Evolutionary conservation across 2,797 vertebrate species (phyloP).

Genomic region (Sebastes iracundus): DNA sequence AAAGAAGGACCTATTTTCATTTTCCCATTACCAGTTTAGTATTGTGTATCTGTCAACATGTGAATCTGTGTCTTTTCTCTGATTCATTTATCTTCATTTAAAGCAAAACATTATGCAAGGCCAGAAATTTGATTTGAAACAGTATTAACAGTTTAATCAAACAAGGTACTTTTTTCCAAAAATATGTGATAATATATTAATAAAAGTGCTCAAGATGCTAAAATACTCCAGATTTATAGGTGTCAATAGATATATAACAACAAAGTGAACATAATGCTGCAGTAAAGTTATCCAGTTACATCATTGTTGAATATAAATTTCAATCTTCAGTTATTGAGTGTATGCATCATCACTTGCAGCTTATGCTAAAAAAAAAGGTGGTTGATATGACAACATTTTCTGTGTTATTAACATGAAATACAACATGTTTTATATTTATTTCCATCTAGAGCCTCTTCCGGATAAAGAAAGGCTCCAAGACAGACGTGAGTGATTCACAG

Average conservation of each 20-base stretch:
- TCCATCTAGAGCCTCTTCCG: constrained; percentile 72
- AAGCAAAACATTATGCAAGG: neutral
- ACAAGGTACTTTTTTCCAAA: neutral
- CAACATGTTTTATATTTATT: neutral
- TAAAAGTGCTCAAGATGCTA: neutral
- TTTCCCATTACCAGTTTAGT: neutral
- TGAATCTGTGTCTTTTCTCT: neutral
- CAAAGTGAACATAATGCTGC: neutral
- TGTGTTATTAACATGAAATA: neutral
- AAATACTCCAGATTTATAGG: neutral
- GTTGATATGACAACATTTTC: neutral
- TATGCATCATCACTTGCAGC: neutral
- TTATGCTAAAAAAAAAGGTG: neutral
- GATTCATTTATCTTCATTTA: neutral
- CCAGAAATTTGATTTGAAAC: too few relatives aligned
- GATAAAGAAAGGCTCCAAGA: constrained; percentile 66
- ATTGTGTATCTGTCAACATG: neutral
- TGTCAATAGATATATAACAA: neutral
- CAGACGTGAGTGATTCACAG: constrained; percentile 10
- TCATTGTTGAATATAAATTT: neutral
- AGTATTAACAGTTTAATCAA: neutral
- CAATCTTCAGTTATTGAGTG: neutral
- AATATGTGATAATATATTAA: neutral
- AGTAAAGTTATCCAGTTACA: neutral
- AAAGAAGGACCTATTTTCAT: neutral